Base-by-base conservation (phyloP, 2,888 invertebrate species). In the Drosophila mulleri region DNA sequence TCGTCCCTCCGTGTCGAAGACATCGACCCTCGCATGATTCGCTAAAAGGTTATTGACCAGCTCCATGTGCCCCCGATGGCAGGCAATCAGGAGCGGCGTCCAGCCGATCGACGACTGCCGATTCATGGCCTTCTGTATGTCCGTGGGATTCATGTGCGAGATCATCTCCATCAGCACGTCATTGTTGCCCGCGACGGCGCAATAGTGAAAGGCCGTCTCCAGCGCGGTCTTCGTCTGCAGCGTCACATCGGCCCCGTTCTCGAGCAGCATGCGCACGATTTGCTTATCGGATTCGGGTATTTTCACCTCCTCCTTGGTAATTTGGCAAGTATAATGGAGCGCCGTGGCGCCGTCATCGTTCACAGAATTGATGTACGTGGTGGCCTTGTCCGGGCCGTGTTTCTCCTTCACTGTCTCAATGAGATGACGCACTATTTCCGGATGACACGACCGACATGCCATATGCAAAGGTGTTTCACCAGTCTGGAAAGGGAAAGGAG, bases 11-110 rank as follows among this genome's bases (percentile, higher is more conserved):
- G 96, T 96, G 92, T 99, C 99, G 92, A 99, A 99, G 0, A 99
- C 99, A 92, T 99, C 99, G 20, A 99, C 99, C 91, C 99, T 95
- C 11, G 99, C 99, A 92, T 99, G 98, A 93, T 99, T 98, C 44
- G 96, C 95, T 68, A 99, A 94, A 65, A 99, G 94, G 72, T 97
- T 97, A 90, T 95, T 97, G 47, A 99, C 98, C 82, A 99, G 95
- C 91, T 98, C 97, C 94, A 97, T 96, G 92, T 99, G 99, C 7
- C 99, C 99, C 91, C 97, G 95, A 91, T 99, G 96, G 89, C 99
- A 97, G 23, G 99, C 99, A 84, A 99, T 98, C 59, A 99, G 94
- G 78, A 99, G 94, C 16, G 99, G 99, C 0, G 99, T 99, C 98
- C 99, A 99, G 11, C 99, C 97, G 75, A 98, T 96, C 67, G 96